These are phyloP conservation scores for Callinectes sapidus DNA, from an alignment of 2,888 invertebrate genomes.

Conservation along the genomic window DNA sequence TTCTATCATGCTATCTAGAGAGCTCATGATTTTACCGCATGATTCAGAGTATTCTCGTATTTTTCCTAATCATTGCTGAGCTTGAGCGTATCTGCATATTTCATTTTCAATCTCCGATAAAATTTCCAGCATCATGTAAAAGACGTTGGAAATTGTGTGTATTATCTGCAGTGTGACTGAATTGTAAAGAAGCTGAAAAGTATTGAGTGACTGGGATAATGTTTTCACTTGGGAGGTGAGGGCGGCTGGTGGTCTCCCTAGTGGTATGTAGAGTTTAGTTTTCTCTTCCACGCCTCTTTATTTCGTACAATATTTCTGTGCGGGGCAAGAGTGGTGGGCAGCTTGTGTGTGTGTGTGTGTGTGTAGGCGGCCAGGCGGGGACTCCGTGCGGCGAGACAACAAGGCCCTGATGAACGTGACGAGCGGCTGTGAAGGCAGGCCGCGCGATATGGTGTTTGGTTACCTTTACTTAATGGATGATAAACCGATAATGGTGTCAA, in stretches of 20 bases:
- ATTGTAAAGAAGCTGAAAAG: not conserved
- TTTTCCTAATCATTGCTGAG: not conserved
- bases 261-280: not conserved
- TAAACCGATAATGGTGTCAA: not conserved
- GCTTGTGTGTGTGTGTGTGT: not conserved
- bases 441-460: not conserved
- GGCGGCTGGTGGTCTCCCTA: not conserved
- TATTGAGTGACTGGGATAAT: not conserved
- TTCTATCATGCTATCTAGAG: not conserved
- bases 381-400: not conserved
- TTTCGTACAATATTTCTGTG: not conserved
- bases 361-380: not conserved
- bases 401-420: not conserved
- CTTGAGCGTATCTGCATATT: not conserved
- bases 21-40: not conserved
- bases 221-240: not conserved
- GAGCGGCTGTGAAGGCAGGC: not conserved
- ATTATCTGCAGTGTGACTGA: not conserved
- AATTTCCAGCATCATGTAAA: not conserved
- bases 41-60: not conserved
- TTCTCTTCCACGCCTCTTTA: no score
- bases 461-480: not conserved
- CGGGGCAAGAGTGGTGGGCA: not conserved
- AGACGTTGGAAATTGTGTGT: not conserved
- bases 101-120: not conserved